phyloP scores from a whole-genome alignment of 2,113 vertebrate species.

The Ceyx cyanopectus region DNA sequence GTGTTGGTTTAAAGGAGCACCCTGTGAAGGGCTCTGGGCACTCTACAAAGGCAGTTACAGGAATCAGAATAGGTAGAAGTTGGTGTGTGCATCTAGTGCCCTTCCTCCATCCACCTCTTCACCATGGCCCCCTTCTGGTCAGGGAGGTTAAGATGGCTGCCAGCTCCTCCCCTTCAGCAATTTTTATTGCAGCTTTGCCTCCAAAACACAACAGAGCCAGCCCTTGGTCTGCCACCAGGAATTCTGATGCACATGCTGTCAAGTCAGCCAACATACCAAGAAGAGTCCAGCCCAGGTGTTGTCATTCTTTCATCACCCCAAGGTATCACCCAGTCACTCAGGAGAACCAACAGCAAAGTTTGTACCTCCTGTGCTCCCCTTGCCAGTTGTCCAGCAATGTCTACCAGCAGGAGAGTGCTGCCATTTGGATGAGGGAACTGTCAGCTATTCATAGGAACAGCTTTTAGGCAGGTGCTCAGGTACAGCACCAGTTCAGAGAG shows the following conservation, averaged over 20 bases:
- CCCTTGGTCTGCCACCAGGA: background rate
- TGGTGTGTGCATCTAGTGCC: background rate
- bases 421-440: background rate
- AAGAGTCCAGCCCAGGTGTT: background rate
- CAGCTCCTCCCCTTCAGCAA: background rate
- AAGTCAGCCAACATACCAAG: background rate
- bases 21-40: background rate
- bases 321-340: background rate
- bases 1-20: background rate
- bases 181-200: background rate
- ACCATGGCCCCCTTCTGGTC: background rate
- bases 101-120: background rate
- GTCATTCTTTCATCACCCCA: background rate
- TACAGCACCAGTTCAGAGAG: background rate
- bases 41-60: background rate
- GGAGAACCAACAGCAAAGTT: background rate
- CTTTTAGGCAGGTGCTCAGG: background rate
- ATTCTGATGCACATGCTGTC: background rate
- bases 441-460: background rate
- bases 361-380: background rate
- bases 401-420: background rate
- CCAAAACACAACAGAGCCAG: background rate
- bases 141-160: background rate
- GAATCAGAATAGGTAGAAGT: rapidly evolving
- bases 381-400: background rate